These are phyloP conservation scores for Enteromius paludinosus DNA, from an alignment of 2,797 vertebrate species.

Conservation along the genomic window DNA sequence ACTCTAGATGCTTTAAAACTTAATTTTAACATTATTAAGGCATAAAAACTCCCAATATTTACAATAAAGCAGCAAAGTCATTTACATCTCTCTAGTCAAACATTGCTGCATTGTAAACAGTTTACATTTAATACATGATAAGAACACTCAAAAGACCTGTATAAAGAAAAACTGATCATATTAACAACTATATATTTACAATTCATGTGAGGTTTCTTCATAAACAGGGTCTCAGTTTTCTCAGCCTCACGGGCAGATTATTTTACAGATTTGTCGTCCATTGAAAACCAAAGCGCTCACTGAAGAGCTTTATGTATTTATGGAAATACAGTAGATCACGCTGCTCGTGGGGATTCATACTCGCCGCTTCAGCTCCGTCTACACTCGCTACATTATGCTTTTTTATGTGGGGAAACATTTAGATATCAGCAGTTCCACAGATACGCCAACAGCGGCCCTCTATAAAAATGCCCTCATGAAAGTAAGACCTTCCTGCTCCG, in stretches of 20 bases:
- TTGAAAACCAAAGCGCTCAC: constrained; percentile 37
- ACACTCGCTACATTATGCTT: constrained; percentile 50
- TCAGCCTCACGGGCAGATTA: constrained; percentile 26
- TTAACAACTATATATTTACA: not conserved
- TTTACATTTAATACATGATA: not conserved
- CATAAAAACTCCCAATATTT: not conserved
- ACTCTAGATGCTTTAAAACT: not conserved
- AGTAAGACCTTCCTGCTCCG: constrained; percentile 56
- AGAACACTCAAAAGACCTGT: constrained; percentile 19
- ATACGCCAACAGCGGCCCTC: constrained; percentile 20
- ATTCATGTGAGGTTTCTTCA: constrained; percentile 26
- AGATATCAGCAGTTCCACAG: constrained; percentile 44
- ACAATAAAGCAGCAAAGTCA: not conserved
- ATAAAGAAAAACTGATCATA: not conserved
- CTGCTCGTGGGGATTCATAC: constrained; percentile 53
- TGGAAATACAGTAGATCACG: constrained; percentile 55
- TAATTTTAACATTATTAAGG: not conserved
- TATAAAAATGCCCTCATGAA: constrained; percentile 53
- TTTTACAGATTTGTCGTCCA: constrained; percentile 28
- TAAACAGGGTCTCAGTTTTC: constrained; percentile 38
- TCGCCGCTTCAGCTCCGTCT: constrained; percentile 46
- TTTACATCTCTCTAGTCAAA: not conserved
- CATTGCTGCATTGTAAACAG: not conserved
- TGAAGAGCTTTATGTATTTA: constrained; percentile 56
- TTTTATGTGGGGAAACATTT: constrained; percentile 47